Conservation (phyloP, 2,888 invertebrate species). For the Cerastoderma edule region DNA sequence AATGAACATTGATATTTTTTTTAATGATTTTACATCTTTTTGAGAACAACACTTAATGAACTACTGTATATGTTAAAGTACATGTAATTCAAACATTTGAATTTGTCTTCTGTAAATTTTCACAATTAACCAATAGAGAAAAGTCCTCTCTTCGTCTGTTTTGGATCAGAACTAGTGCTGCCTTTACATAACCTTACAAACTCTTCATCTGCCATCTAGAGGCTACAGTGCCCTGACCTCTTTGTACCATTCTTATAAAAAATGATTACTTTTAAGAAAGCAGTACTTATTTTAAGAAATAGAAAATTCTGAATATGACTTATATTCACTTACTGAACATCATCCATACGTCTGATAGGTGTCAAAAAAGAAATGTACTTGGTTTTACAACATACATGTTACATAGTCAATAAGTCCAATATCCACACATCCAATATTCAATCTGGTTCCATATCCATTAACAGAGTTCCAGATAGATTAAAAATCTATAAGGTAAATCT, state of each 20-base stretch:
- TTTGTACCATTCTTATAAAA: not conserved
- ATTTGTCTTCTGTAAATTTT: too few species aligned
- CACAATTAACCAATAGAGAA: too few species aligned
- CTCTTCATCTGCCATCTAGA: conserved; percentile 1
- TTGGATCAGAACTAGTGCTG: not conserved
- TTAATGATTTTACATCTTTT: too few species aligned
- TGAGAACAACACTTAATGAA: too few species aligned
- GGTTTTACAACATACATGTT: not conserved
- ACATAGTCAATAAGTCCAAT: not conserved
- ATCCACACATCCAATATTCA: too few species aligned
- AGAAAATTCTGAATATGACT: conserved; percentile 46
- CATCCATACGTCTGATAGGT: conserved; percentile 60
- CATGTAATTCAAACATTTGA: too few species aligned
- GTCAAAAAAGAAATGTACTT: conserved; percentile 6
- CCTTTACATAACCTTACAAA: not conserved
- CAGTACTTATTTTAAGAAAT: conserved; percentile 36
- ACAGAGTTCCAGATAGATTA: too few species aligned
- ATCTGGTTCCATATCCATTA: too few species aligned
- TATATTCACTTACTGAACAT: conserved; percentile 60
- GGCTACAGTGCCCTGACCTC: not conserved
- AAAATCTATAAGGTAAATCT: too few species aligned
- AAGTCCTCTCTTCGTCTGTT: too few species aligned
- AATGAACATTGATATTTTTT: too few species aligned
- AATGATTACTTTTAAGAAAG: conserved; percentile 18
- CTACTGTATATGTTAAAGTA: too few species aligned